These are phyloP conservation scores for Nomada lathburiana DNA, from an alignment of 2,888 invertebrate species.

Conservation along the genomic window DNA sequence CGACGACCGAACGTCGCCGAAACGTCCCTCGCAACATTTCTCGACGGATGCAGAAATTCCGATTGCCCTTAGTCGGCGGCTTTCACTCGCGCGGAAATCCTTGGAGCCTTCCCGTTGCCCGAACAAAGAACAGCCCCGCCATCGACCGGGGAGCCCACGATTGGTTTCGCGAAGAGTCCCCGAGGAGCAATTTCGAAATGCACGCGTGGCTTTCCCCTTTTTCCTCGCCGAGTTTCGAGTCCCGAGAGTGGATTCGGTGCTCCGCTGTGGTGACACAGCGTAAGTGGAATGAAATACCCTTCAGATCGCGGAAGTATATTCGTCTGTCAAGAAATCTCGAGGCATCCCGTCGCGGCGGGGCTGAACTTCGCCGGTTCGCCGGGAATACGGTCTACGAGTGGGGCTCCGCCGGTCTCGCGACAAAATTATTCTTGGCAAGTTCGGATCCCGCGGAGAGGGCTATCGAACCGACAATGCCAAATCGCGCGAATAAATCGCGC, in stretches of 20 bases:
- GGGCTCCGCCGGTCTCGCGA: too few relatives aligned
- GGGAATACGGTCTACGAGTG: too few relatives aligned
- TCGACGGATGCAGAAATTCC: not conserved
- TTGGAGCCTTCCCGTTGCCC: not conserved
- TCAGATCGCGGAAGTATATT: slow-evolving; percentile 22
- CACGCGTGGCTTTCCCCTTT: slow-evolving; percentile 27
- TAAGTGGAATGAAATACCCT: slow-evolving; percentile 33
- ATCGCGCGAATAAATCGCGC: slow-evolving; percentile 20
- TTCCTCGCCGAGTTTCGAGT: slow-evolving; percentile 2
- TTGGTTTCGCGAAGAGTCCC: slow-evolving; percentile 11
- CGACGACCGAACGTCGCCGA: not conserved
- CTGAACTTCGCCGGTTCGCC: too few relatives aligned
- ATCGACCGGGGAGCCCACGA: slow-evolving; percentile 6
- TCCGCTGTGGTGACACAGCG: slow-evolving; percentile 5
- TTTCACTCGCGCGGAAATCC: slow-evolving; percentile 11
- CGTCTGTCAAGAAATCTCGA: slow-evolving; percentile 48
- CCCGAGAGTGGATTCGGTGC: slow-evolving; percentile 30
- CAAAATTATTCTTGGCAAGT: too few relatives aligned
- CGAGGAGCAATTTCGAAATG: slow-evolving; percentile 26
- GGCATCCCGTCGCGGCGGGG: not conserved
- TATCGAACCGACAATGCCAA: slow-evolving; percentile 20
- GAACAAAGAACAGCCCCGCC: not conserved
- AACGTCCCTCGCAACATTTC: too few relatives aligned
- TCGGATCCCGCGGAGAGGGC: too few relatives aligned
- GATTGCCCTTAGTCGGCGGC: slow-evolving; percentile 36